These are phyloP conservation scores for Xenops minutus DNA, from an alignment of 2,797 vertebrate species.

Conservation along the genomic window DNA sequence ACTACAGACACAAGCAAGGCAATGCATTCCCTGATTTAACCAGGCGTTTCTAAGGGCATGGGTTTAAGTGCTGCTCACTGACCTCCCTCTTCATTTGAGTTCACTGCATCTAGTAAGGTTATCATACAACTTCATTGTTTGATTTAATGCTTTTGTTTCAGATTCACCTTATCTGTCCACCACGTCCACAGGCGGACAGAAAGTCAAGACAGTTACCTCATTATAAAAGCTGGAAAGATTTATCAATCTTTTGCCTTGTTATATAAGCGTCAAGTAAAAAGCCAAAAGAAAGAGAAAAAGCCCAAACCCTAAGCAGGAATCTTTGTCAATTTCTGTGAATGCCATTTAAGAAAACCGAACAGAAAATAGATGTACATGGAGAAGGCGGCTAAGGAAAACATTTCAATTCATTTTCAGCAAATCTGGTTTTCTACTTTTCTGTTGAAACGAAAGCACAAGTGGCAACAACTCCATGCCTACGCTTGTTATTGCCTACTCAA, in stretches of 20 bases:
- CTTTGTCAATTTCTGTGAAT: slow-evolving; percentile 34
- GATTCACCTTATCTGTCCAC: not conserved
- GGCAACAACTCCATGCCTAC: slow-evolving; percentile 58
- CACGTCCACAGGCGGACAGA: not conserved
- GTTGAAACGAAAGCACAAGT: slow-evolving; percentile 57
- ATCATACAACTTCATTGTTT: not conserved
- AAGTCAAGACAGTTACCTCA: not conserved
- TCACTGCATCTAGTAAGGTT: not conserved
- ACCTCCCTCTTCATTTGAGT: not conserved
- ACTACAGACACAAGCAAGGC: not conserved
- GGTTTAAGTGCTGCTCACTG: not conserved
- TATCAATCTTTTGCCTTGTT: not conserved
- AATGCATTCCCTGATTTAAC: not conserved
- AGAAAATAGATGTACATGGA: slow-evolving; percentile 34
- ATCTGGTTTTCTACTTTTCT: slow-evolving; percentile 52
- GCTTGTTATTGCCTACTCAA: slow-evolving; percentile 68
- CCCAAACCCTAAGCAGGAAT: not conserved
- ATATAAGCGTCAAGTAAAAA: not conserved
- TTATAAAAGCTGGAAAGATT: not conserved
- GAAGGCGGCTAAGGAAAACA: slow-evolving; percentile 34
- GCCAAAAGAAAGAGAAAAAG: not conserved
- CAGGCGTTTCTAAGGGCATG: not conserved
- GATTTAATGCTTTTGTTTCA: not conserved
- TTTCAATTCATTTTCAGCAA: slow-evolving; percentile 53
- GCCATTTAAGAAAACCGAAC: not conserved